phyloP scores from a whole-genome alignment of 2,888 invertebrate genomes.

The Orchestes rusci region DNA sequence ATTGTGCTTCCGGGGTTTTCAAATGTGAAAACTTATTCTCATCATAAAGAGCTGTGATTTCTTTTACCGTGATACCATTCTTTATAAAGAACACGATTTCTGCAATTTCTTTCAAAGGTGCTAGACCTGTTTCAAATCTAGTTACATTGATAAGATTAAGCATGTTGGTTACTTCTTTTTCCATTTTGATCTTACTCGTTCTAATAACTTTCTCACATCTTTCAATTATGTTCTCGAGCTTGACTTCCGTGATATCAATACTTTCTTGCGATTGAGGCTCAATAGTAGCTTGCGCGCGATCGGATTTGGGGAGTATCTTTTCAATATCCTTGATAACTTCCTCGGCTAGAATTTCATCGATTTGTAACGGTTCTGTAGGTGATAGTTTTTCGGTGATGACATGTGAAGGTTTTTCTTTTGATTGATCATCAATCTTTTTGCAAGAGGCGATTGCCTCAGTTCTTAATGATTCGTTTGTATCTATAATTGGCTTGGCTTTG shows the following conservation, averaged over 20 bases:
- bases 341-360: conserved; percentile 53
- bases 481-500: conserved; percentile 50
- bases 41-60: conserved; percentile 71
- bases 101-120: conserved; percentile 71
- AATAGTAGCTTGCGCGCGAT: conserved; percentile 32
- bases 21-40: conserved; percentile 73
- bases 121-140: conserved; percentile 75
- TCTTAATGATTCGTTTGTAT: conserved; percentile 53
- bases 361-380: conserved; percentile 52
- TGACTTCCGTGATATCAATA: conserved; percentile 45
- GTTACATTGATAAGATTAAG: conserved; percentile 66
- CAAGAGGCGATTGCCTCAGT: conserved; percentile 56
- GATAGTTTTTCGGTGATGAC: conserved; percentile 48
- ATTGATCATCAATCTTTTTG: conserved; percentile 55
- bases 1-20: conserved; percentile 74
- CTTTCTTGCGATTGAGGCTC: conserved; percentile 39
- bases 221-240: conserved; percentile 51
- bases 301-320: conserved; percentile 37
- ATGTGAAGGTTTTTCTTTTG: conserved; percentile 42
- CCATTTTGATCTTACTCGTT: conserved; percentile 53
- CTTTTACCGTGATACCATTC: conserved; percentile 66
- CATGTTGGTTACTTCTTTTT: conserved; percentile 68
- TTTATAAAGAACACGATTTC: conserved; percentile 73
- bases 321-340: conserved; percentile 48
- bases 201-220: conserved; percentile 50